These are phyloP conservation scores for Typhlomys cinereus DNA, from an alignment of 2,113 vertebrate genomes.

Conservation along the genomic window DNA sequence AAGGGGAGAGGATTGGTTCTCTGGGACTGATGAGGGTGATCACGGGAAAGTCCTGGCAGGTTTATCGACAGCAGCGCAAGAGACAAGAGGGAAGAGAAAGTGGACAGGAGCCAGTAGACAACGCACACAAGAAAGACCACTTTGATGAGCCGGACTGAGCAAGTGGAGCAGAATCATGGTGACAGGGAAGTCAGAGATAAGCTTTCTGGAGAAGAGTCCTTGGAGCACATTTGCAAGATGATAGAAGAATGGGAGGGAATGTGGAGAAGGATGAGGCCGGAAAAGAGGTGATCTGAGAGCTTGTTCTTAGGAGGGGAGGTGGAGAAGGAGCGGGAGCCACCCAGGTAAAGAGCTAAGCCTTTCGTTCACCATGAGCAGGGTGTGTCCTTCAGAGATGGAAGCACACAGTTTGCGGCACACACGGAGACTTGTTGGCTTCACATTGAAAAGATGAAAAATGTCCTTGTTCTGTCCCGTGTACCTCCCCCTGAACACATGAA, in stretches of 20 bases:
- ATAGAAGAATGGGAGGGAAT: neutral
- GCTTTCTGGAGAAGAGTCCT: neutral
- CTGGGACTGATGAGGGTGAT: neutral
- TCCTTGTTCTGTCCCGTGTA: neutral
- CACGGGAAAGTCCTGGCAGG: neutral
- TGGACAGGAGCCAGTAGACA: neutral
- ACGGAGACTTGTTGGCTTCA: neutral
- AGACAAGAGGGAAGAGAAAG: neutral
- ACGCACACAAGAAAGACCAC: neutral
- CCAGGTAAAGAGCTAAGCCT: neutral
- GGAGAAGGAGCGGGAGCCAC: neutral
- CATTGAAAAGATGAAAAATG: neutral
- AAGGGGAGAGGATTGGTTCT: neutral
- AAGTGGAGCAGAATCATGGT: neutral
- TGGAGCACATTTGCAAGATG: neutral
- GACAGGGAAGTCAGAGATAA: neutral
- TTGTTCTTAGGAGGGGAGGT: neutral
- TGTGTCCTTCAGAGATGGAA: neutral
- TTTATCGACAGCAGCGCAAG: neutral
- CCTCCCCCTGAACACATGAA: too few species aligned
- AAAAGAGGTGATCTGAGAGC: neutral
- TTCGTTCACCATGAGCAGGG: neutral
- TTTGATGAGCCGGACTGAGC: neutral
- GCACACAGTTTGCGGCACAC: neutral
- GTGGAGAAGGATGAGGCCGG: neutral